Evolutionary conservation across 2,113 vertebrate species (phyloP).

Genomic region (Emydura subglobosa): DNA sequence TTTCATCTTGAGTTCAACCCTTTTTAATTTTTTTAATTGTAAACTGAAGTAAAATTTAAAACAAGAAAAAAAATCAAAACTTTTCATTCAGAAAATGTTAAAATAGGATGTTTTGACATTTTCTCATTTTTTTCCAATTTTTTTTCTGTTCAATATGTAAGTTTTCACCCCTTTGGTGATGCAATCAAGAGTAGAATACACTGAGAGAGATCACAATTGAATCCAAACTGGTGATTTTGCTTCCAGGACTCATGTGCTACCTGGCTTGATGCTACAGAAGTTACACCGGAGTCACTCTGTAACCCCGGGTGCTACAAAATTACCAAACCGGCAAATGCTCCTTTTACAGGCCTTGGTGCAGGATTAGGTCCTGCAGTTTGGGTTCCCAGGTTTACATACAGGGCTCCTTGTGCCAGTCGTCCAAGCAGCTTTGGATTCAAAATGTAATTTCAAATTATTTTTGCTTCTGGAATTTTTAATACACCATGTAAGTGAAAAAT

Average conservation of each 20-base stretch:
- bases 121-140: not conserved
- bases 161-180: not conserved
- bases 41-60: not conserved
- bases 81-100: not conserved
- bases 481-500: not conserved
- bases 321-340: not conserved
- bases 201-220: not conserved
- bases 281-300: not conserved
- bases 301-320: not conserved
- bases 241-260: not conserved
- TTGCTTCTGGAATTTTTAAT: slow-evolving; percentile 41
- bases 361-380: not conserved
- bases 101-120: not conserved
- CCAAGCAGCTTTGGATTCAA: not conserved
- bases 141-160: not conserved
- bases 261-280: not conserved
- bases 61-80: not conserved
- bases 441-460: slow-evolving; percentile 9
- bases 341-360: not conserved
- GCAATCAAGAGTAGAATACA: not conserved
- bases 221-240: not conserved
- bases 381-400: not conserved
- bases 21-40: not conserved
- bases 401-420: not conserved
- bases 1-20: not conserved